These are phyloP conservation scores for Dinomys branickii DNA, from an alignment of 2,113 vertebrate genomes.

Conservation along the genomic window DNA sequence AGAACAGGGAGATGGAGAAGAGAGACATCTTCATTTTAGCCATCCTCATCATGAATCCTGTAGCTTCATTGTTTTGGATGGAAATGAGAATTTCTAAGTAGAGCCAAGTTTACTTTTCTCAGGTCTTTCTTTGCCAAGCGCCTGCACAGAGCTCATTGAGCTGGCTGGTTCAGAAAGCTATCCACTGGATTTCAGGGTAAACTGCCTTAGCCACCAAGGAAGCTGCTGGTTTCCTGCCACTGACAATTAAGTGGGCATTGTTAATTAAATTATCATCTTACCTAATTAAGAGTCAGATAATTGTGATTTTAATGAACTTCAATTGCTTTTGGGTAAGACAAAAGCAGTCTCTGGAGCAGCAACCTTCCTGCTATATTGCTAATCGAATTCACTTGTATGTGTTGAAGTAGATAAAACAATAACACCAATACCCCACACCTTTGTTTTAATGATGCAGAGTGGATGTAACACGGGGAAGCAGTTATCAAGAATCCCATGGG, in stretches of 20 bases:
- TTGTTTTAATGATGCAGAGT: neutral
- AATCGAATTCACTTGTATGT: constrained; percentile 59
- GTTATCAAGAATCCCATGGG: constrained; percentile 28
- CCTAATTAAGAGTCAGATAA: constrained; percentile 77
- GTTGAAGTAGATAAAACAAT: constrained; percentile 18
- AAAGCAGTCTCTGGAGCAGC: constrained; percentile 10
- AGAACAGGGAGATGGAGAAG: neutral
- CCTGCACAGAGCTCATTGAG: neutral
- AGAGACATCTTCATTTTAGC: neutral
- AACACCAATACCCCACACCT: neutral
- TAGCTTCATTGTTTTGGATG: neutral
- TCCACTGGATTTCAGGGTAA: neutral
- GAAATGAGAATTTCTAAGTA: neutral
- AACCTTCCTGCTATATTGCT: constrained; percentile 51
- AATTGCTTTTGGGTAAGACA: constrained; percentile 73
- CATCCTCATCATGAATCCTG: neutral
- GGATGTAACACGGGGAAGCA: neutral
- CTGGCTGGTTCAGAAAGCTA: neutral
- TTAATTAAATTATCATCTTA: constrained; percentile 78
- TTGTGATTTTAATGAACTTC: constrained; percentile 76
- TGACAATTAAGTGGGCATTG: constrained; percentile 72
- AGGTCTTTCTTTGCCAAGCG: neutral
- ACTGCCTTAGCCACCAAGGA: neutral
- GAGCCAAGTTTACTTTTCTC: neutral
- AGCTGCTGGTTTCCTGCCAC: constrained; percentile 55